Conservation (phyloP, 35 echinoderm and acorn worm species). For the Chiridota heheva region DNA sequence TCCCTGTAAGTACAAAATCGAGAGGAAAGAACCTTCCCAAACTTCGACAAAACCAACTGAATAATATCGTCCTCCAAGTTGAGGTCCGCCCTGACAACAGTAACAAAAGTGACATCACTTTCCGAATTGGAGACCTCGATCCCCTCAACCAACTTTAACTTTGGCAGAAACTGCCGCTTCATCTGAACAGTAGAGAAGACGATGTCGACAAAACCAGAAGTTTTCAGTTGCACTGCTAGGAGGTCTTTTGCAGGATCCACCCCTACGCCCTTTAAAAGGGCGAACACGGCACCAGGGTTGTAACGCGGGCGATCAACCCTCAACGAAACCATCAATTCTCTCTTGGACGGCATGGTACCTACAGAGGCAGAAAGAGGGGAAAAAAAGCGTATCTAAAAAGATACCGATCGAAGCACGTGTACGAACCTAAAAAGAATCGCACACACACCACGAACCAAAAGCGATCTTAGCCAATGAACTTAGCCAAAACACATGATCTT, state of each 20-base stretch:
- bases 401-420: no score
- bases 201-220: background rate
- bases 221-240: slow-evolving; percentile 2
- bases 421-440: no score
- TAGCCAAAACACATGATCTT: no score
- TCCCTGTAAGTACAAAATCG: slow-evolving; percentile 16
- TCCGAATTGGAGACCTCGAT: background rate
- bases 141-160: background rate
- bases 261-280: background rate
- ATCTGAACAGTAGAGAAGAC: slow-evolving; percentile 11
- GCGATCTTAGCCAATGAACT: no score
- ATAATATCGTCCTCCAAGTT: slow-evolving; percentile 41
- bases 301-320: no score
- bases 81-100: background rate
- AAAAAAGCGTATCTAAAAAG: no score
- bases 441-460: no score
- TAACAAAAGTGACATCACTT: slow-evolving; percentile 29
- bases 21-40: background rate
- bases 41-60: background rate
- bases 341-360: no score
- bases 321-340: no score
- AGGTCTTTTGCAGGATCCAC: slow-evolving; percentile 24
- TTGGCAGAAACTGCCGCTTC: background rate
- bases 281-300: no score
- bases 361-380: no score